Base-by-base conservation (phyloP, 1,140 invertebrate genomes). In the Samia ricini region DNA sequence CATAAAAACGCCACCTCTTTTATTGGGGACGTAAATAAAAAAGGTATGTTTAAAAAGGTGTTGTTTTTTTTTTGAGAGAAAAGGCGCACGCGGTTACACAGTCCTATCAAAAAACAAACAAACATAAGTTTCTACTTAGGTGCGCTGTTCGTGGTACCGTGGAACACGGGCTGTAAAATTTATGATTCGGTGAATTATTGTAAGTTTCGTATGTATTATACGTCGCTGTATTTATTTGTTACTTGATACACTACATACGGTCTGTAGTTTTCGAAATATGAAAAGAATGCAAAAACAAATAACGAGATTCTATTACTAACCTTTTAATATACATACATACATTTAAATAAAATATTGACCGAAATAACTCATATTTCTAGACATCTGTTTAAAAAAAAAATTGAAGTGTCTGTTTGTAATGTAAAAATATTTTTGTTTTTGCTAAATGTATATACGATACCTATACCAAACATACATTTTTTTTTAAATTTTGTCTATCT, bases 91-190 rank as follows among this genome's bases (percentile, higher is more conserved):
- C 79, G 76, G 77, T 84, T 89, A 89, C 86, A 83, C 82, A 82
- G 82, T 82, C 82, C 86, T 89, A 89, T 89, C 86, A 84, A 81
- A 89, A 88, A 89, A 84, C 79, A 89, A 89, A 89, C 79, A 88
- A 77, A 85, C 83, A 86, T 69, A 83, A 81, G 76, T 76, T 83
- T 87, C 79, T 86, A 89, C 86, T 89, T 87, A 87, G 83, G 74
- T 68, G 71, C 79, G 70, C 66, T 78, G 80, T 81, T 77, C 74
- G 73, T 74, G 62, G 79, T 85, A 85, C 66, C 74, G 73, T 74
- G 64, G 79, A 87, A 86, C 67, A 75, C 61, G 74, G 76, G 8
- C 71, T 79, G 79, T 87, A 83, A 89, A 89, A 89, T 89, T 87
- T 89, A 89, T 80, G 81, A 86, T 86, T 86, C 79, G 66, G 66